A percentile compares a stretch with the other conserved stretches of the same genome.
Conservation (phyloP, 2,888 invertebrate species). For the Leistus spinibarbis region DNA sequence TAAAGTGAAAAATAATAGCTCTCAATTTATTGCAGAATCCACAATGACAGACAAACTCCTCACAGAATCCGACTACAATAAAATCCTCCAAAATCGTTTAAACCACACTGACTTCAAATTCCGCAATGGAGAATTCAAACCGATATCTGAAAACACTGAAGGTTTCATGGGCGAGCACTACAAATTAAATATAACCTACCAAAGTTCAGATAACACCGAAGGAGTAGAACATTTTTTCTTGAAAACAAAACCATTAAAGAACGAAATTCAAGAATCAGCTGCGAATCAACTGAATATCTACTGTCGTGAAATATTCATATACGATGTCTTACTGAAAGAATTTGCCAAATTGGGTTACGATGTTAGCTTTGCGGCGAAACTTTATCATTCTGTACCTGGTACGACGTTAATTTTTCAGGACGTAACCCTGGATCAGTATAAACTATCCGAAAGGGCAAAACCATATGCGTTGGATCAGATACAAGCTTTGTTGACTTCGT, state of each 20-base stretch:
- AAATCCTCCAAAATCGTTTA: background rate
- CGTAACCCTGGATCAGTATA: slow-evolving; percentile 44
- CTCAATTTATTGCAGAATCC: no score
- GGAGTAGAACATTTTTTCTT: slow-evolving; percentile 6
- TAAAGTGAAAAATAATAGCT: no score
- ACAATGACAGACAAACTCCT: no score
- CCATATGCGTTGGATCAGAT: slow-evolving; percentile 60
- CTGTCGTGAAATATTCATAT: slow-evolving; percentile 50
- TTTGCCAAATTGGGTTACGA: slow-evolving; percentile 45
- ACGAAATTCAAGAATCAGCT: background rate
- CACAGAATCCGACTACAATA: no score
- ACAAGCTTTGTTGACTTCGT: slow-evolving; percentile 56
- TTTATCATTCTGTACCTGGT: slow-evolving; percentile 47
- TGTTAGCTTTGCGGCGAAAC: slow-evolving; percentile 46
- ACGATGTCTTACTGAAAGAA: slow-evolving; percentile 44
- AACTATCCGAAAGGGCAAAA: slow-evolving; percentile 47
- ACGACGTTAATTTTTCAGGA: slow-evolving; percentile 48
- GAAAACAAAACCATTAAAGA: slow-evolving; percentile 17
- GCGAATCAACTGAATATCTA: slow-evolving; percentile 42
- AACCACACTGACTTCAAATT: background rate
- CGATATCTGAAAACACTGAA: slow-evolving; percentile 43
- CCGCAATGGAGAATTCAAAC: slow-evolving; percentile 12
- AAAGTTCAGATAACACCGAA: slow-evolving; percentile 4
- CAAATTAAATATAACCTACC: slow-evolving; percentile 42
- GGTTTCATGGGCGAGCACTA: slow-evolving; percentile 45